Percentiles rank a stretch among this genome's conserved stretches.
Evolutionary conservation across 2,797 vertebrate genomes (phyloP).

Genomic region (Eutrigla gurnardus): DNA sequence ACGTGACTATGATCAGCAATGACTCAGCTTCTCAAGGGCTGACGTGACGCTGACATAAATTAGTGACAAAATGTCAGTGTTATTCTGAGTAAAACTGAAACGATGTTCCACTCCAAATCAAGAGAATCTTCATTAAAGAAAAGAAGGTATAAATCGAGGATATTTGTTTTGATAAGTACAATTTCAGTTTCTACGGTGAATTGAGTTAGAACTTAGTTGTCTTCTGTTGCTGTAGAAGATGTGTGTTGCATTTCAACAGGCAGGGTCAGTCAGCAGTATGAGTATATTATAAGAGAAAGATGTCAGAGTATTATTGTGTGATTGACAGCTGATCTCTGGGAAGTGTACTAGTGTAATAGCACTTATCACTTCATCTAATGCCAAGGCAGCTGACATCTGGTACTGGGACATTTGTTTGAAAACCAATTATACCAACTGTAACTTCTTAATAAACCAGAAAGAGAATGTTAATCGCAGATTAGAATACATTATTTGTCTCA

Average conservation of each 20-base stretch:
- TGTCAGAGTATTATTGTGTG: neutral
- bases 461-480: constrained; percentile 7
- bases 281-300: constrained; percentile 1
- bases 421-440: neutral
- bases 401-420: neutral
- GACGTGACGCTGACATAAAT: no score
- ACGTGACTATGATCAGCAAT: no score
- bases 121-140: neutral
- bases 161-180: neutral
- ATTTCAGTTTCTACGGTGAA: neutral
- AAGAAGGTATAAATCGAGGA: neutral
- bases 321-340: constrained; percentile 32
- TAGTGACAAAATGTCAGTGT: no score
- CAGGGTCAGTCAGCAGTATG: neutral
- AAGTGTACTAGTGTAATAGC: neutral
- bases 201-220: neutral
- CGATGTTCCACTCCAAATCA: neutral
- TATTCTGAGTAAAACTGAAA: neutral
- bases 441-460: constrained; percentile 9
- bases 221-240: neutral
- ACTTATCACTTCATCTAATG: neutral
- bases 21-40: no score
- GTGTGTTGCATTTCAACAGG: neutral
- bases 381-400: neutral
- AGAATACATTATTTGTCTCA: constrained; percentile 26